phyloP scores from a whole-genome alignment of 2,888 invertebrate species.

The Callyntrura sp. region DNA sequence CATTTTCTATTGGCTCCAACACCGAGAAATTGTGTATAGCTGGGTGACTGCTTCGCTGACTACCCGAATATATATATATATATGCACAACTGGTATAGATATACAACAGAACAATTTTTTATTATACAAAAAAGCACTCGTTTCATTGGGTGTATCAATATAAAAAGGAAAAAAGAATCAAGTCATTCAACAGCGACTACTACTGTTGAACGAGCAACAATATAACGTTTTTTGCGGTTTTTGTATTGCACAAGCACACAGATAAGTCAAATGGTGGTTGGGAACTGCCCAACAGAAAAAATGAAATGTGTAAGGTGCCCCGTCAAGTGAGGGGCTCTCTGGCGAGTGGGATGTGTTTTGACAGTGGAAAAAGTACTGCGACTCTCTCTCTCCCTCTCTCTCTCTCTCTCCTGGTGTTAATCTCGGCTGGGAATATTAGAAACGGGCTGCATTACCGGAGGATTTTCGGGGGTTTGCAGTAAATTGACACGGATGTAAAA shows the following conservation, averaged over 20 bases:
- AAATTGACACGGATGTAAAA: no score
- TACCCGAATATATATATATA: no score
- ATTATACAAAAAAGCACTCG: background rate
- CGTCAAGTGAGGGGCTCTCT: background rate
- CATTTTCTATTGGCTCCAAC: constrained; percentile 75
- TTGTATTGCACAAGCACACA: background rate
- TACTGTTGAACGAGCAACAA: constrained; percentile 3
- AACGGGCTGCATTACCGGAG: no score
- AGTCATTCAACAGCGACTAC: background rate
- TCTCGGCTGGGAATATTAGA: no score
- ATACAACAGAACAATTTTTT: background rate
- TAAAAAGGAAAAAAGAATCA: background rate
- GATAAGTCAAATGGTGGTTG: background rate
- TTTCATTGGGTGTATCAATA: background rate
- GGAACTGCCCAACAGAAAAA: background rate
- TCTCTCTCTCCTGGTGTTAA: no score
- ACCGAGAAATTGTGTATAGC: constrained; percentile 43
- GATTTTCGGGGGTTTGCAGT: no score
- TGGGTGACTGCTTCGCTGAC: no score
- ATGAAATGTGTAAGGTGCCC: background rate
- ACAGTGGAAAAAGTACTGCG: background rate
- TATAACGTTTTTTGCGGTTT: background rate
- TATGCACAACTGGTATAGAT: background rate
- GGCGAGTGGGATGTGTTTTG: background rate
- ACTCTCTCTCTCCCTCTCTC: no score